Evolutionary conservation across 2,797 vertebrate species (phyloP).

Genomic region (Anguilla pacifica): DNA sequence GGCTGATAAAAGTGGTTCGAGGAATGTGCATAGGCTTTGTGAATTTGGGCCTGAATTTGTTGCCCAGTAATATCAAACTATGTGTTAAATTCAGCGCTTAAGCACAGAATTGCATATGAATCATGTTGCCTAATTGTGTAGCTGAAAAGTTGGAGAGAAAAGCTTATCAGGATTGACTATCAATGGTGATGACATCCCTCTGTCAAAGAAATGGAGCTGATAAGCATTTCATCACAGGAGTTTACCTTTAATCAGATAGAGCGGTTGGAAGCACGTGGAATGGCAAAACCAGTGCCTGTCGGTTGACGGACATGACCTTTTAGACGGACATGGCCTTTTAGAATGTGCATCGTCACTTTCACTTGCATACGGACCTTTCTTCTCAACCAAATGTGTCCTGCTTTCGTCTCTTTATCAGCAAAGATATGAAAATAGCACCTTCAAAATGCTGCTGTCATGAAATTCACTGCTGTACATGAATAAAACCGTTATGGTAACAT

Average conservation of each 20-base stretch:
- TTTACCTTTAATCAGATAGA: conserved; percentile 24
- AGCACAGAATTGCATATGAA: background rate
- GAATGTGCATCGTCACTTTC: background rate
- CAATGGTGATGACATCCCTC: conserved; percentile 7
- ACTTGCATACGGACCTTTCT: background rate
- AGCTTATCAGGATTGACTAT: background rate
- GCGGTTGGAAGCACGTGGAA: conserved; percentile 1
- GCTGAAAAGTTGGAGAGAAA: background rate
- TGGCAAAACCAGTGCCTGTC: background rate
- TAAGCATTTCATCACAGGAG: conserved; percentile 25
- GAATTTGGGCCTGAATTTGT: too few species aligned
- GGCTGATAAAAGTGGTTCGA: background rate
- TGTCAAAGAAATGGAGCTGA: conserved; percentile 1
- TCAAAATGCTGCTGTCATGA: conserved; percentile 24
- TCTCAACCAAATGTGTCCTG: background rate
- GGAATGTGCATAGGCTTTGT: background rate
- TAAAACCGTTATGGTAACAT: background rate
- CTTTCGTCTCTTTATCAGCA: conserved; percentile 15
- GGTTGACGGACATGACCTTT: conserved; percentile 20
- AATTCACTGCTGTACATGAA: conserved; percentile 5
- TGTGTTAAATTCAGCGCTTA: background rate
- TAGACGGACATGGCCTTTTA: conserved; percentile 7
- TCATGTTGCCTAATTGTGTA: background rate
- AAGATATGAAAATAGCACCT: conserved; percentile 1
- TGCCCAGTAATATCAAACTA: too few species aligned